These are phyloP conservation scores for Gorsachius magnificus DNA, from an alignment of 2,797 vertebrate species.

Conservation along the genomic window DNA sequence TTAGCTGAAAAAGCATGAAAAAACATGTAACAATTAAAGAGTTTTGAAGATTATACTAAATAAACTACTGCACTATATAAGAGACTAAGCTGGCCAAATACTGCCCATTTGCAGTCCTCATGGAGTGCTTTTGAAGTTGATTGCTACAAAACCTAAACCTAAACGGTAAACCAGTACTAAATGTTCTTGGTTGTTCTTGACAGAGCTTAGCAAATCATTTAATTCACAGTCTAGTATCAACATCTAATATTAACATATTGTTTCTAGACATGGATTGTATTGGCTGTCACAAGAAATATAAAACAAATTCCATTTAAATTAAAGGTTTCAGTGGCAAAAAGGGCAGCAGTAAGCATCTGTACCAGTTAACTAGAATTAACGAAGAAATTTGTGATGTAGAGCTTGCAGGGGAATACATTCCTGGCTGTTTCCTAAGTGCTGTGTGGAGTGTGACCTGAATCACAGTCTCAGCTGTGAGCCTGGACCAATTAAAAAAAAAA, in stretches of 20 bases:
- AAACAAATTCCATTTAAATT: background rate
- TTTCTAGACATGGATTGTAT: background rate
- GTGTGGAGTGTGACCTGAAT: background rate
- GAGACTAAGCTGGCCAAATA: background rate
- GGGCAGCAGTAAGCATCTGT: background rate
- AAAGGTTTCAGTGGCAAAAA: background rate
- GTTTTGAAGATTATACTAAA: background rate
- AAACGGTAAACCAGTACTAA: background rate
- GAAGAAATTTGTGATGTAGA: background rate
- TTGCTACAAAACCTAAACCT: background rate
- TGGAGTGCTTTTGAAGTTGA: background rate
- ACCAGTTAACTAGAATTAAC: background rate
- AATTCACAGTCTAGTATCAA: background rate
- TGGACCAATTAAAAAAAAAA: background rate
- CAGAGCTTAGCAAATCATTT: background rate
- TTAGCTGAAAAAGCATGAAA: conserved; percentile 77
- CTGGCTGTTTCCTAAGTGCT: background rate
- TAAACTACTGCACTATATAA: background rate
- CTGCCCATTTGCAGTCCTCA: background rate
- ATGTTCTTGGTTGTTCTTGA: background rate
- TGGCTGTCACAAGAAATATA: background rate
- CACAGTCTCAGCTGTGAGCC: background rate
- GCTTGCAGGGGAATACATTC: background rate
- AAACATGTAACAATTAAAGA: background rate
- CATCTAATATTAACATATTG: background rate